Percentiles rank a stretch among this genome's conserved stretches.
Evolutionary conservation across 2,888 invertebrate species (phyloP).

Genomic region (Mesorhabditis sp.): DNA sequence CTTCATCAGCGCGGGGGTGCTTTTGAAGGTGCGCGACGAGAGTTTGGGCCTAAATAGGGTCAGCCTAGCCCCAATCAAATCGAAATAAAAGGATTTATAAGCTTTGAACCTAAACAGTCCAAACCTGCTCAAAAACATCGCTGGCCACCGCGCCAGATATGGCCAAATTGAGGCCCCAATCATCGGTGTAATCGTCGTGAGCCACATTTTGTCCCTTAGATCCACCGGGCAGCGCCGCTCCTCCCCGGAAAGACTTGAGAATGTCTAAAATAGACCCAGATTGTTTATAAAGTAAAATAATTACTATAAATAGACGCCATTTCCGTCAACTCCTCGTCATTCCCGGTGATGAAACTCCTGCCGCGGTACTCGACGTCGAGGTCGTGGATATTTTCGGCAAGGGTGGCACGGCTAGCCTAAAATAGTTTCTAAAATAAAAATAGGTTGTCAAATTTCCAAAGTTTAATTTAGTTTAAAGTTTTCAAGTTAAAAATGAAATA

Average conservation of each 20-base stretch:
- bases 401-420: neutral
- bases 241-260: too few species aligned
- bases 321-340: neutral
- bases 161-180: constrained; percentile 1
- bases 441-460: too few species aligned
- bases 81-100: too few species aligned
- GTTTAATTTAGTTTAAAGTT: too few species aligned
- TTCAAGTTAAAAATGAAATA: too few species aligned
- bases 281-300: too few species aligned
- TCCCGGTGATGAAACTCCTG: neutral
- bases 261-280: too few species aligned
- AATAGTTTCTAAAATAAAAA: too few species aligned
- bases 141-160: neutral
- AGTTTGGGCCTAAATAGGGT: neutral
- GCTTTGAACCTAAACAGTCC: neutral
- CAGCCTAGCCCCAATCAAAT: too few species aligned
- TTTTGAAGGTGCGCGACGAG: neutral
- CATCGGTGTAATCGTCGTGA: neutral
- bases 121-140: neutral
- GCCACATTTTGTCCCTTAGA: neutral
- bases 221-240: neutral
- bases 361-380: neutral
- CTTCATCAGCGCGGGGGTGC: neutral
- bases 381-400: neutral
- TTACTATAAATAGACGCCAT: neutral